A percentile compares a stretch with the other conserved stretches of the same genome.
These are phyloP conservation scores for Dicyrtomina minuta DNA, from an alignment of 2,888 invertebrate genomes.

Conservation along the genomic window DNA sequence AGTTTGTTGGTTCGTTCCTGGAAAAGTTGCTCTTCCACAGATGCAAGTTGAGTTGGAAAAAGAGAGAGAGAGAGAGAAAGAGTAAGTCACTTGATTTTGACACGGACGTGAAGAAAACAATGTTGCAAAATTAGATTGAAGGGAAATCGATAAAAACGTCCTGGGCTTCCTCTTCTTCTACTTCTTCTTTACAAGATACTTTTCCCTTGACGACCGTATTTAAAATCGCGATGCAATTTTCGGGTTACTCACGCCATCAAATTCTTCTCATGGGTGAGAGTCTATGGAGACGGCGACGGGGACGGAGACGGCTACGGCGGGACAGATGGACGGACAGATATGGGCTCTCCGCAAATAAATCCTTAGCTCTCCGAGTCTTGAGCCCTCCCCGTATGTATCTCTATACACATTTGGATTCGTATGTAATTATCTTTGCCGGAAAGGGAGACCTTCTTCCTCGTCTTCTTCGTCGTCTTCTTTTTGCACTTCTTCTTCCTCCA, in stretches of 20 bases:
- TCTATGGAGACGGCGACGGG: too few relatives aligned
- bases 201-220: constrained; percentile 6
- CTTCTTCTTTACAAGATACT: neutral
- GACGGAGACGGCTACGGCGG: too few relatives aligned
- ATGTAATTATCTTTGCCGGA: too few relatives aligned
- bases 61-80: constrained; percentile 2
- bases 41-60: neutral
- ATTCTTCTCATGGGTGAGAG: neutral
- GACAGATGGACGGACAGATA: too few relatives aligned
- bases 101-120: constrained; percentile 20
- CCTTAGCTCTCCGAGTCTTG: too few relatives aligned
- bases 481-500: neutral
- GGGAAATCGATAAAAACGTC: constrained; percentile 24
- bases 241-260: constrained; percentile 7
- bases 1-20: neutral
- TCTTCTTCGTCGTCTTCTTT: neutral
- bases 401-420: too few relatives aligned
- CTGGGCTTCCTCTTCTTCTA: neutral
- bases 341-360: too few relatives aligned
- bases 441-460: neutral
- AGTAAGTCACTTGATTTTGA: constrained; percentile 8
- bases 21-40: neutral
- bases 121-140: constrained; percentile 32
- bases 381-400: too few relatives aligned
- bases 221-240: constrained; percentile 21